A percentile compares a stretch with the other conserved stretches of the same genome.
These are phyloP conservation scores for Trichogramma pretiosum DNA, from an alignment of 1,140 invertebrate genomes.

Conservation along the genomic window DNA sequence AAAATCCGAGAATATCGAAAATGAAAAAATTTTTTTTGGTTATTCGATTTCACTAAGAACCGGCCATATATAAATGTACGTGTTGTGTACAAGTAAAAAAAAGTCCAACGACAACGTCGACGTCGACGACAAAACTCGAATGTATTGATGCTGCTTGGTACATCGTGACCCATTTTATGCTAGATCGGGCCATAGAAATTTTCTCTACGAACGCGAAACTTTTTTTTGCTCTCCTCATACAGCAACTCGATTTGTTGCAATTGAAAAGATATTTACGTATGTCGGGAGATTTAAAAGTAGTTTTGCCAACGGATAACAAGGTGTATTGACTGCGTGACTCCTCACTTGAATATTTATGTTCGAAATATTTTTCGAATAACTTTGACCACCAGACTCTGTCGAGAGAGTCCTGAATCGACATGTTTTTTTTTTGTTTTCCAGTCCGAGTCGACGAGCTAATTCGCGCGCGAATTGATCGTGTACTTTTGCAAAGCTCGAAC, in stretches of 20 bases:
- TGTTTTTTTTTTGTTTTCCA: too few species aligned
- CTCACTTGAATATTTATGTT: not conserved
- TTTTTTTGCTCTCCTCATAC: too few species aligned
- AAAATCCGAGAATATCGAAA: too few species aligned
- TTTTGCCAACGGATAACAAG: constrained; percentile 7
- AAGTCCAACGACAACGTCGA: too few species aligned
- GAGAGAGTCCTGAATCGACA: too few species aligned
- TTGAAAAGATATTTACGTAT: constrained; percentile 12
- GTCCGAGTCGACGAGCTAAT: too few species aligned
- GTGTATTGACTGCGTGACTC: not conserved
- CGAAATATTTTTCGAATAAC: not conserved
- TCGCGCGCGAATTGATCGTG: too few species aligned
- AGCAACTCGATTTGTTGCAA: constrained; percentile 8
- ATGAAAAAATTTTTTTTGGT: too few species aligned
- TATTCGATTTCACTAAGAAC: too few species aligned
- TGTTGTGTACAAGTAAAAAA: not conserved
- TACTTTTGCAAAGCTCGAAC: too few species aligned
- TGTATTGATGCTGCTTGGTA: constrained; percentile 8
- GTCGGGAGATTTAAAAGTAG: not conserved
- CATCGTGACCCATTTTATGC: constrained; percentile 11
- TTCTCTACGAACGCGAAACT: constrained; percentile 2
- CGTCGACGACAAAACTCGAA: not conserved
- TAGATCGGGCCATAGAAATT: not conserved
- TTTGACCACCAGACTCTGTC: too few species aligned
- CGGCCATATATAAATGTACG: too few species aligned